Evolutionary conservation across 1,140 invertebrate species (phyloP).

Genomic region (Trigoniulus corallinus): DNA sequence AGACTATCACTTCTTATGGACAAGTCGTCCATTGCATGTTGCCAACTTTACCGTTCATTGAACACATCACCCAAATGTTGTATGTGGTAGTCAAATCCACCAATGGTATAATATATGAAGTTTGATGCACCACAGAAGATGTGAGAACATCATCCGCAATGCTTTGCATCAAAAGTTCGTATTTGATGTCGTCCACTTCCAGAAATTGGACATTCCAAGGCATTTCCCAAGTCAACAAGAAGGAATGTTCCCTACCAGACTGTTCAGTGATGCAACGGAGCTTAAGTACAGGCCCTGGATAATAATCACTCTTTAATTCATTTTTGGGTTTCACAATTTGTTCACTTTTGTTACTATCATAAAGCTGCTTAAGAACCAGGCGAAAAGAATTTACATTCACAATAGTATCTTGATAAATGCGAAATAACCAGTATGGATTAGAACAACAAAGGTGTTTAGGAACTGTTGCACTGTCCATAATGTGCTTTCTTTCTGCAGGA

Average conservation of each 20-base stretch:
- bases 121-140: no score
- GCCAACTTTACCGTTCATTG: no score
- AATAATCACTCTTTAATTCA: no score
- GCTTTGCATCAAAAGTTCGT: not conserved
- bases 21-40: no score
- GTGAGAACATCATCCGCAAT: no score
- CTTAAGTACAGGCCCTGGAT: not conserved
- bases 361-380: not conserved
- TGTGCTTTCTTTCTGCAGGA: conserved; percentile 19
- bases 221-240: not conserved
- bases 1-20: no score
- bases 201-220: not conserved
- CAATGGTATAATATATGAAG: no score
- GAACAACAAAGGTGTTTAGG: conserved; percentile 28
- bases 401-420: conserved; percentile 33
- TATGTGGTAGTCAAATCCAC: no score
- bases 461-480: conserved; percentile 20
- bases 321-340: no score
- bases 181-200: not conserved
- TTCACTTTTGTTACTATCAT: not conserved
- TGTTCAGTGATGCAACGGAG: not conserved
- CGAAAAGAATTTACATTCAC: conserved; percentile 23
- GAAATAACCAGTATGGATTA: conserved; percentile 31
- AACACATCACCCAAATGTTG: no score
- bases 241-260: no score